Conservation (phyloP, 1,140 invertebrate genomes). For the Ceratina australensis region DNA sequence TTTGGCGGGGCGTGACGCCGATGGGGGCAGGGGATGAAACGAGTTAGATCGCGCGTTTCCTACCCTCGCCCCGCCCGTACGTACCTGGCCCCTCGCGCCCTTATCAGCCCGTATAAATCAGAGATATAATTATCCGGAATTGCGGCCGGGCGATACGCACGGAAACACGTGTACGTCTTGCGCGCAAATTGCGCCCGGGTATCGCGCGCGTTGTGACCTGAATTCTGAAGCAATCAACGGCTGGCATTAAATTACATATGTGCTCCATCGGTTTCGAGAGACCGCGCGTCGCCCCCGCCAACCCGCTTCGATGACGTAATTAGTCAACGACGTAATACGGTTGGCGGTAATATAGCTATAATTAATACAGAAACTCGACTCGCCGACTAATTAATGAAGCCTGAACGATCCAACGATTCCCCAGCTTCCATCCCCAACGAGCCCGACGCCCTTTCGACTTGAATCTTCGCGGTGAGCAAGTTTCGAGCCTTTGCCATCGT, state of each 20-base stretch:
- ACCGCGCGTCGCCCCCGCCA: neutral
- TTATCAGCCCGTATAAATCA: constrained; percentile 23
- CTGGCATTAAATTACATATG: constrained; percentile 61
- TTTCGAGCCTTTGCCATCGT: constrained; percentile 4
- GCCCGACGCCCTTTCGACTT: constrained; percentile 3
- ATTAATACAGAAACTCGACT: constrained; percentile 45
- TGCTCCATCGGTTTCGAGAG: constrained; percentile 48
- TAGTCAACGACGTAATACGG: constrained; percentile 53
- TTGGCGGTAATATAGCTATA: constrained; percentile 53
- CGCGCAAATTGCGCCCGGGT: constrained; percentile 55
- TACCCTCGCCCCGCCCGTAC: no score
- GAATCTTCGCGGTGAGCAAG: neutral
- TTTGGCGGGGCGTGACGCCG: neutral
- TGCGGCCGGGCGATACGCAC: constrained; percentile 22
- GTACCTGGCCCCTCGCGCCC: neutral
- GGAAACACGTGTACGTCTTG: constrained; percentile 27
- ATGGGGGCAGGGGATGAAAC: neutral
- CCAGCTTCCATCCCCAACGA: neutral
- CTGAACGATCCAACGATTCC: constrained; percentile 24
- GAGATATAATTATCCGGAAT: constrained; percentile 45
- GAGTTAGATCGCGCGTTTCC: neutral
- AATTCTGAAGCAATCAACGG: constrained; percentile 63
- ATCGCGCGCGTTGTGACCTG: constrained; percentile 56
- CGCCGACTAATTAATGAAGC: constrained; percentile 34
- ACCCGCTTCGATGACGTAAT: constrained; percentile 41